Base-by-base conservation (phyloP, 2,113 vertebrate genomes). In the Eidolon helvum region DNA sequence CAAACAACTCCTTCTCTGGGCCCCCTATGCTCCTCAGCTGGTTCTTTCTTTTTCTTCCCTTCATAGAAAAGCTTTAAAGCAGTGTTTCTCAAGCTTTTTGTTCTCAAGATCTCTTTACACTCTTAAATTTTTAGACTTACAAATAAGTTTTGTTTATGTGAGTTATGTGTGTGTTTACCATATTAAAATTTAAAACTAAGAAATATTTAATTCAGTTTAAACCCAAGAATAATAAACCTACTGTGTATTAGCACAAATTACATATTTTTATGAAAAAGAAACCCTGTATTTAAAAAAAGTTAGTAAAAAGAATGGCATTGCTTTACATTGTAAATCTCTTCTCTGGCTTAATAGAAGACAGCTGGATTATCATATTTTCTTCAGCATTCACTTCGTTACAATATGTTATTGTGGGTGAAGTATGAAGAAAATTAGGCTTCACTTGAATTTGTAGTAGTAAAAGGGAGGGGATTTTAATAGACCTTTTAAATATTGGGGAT, bases 61-160 rank as follows among this genome's bases (percentile, higher is more conserved):
- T 53, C 8, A 12, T 43, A 40, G 12, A 22, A 95, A 26, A 59
- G 43, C 50, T 57, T 92, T 86, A 66, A 66, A 65, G 40, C 5
- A 61, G 28, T 22, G 38, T 59, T 80, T 83, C 63, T 96, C 38
- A 87, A 28, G 65, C 4, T 22, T 78, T 84, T 92, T 87, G 88
- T 59, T 95, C 45, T 91, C 2, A 57, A 40, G 40, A 86, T 33
- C 50, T 82, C 38, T 65, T 63, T 86, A 71, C 7, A 75, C 7
- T 71, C 15, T 57, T 93, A 63, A 87, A 57, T 55, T 92, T 92
- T 40, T 57, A 94, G 71, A 71, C 92, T 95, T 82, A 28, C 30
- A 94, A 90, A 55, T 92, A 92, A 84, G 19, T 71, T 84, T 89
- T 85, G 35, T 80, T 84, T 86, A 71, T 94, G 19, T 94, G 66